These are phyloP conservation scores for Littorina saxatilis DNA, from an alignment of 1,140 invertebrate species.

Conservation along the genomic window DNA sequence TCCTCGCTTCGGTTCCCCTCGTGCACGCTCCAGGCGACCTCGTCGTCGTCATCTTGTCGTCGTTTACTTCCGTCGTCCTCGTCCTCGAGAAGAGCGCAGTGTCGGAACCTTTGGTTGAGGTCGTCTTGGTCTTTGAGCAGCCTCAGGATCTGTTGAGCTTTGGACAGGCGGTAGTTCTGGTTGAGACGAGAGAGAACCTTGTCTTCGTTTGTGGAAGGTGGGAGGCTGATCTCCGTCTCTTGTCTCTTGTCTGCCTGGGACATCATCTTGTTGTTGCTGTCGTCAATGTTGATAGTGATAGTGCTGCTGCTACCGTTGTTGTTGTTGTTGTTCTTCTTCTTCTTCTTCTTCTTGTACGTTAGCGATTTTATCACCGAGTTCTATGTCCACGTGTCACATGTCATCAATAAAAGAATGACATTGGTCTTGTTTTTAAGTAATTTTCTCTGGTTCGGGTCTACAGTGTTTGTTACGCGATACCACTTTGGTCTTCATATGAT, in stretches of 20 bases:
- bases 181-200: conserved; percentile 6
- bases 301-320: not conserved
- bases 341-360: not conserved
- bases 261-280: not conserved
- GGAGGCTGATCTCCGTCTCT: conserved; percentile 9
- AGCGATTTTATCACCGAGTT: not conserved
- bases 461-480: too few relatives aligned
- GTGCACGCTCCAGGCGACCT: conserved; percentile 10
- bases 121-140: conserved; percentile 55
- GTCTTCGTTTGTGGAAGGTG: not conserved
- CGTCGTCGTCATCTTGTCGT: not conserved
- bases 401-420: too few relatives aligned
- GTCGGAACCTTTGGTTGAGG: conserved; percentile 46
- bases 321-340: not conserved
- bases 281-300: not conserved
- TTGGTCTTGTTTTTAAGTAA: too few relatives aligned
- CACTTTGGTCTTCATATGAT: too few relatives aligned
- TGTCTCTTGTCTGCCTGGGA: conserved; percentile 3
- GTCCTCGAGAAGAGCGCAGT: conserved; percentile 32
- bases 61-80: not conserved
- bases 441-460: too few relatives aligned
- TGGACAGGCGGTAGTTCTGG: conserved; percentile 36
- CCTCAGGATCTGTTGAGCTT: conserved; percentile 54
- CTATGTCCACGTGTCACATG: not conserved
- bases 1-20: conserved; percentile 29